phyloP scores from a whole-genome alignment of 2,888 invertebrate genomes.

The Rhynchonema sp. region DNA sequence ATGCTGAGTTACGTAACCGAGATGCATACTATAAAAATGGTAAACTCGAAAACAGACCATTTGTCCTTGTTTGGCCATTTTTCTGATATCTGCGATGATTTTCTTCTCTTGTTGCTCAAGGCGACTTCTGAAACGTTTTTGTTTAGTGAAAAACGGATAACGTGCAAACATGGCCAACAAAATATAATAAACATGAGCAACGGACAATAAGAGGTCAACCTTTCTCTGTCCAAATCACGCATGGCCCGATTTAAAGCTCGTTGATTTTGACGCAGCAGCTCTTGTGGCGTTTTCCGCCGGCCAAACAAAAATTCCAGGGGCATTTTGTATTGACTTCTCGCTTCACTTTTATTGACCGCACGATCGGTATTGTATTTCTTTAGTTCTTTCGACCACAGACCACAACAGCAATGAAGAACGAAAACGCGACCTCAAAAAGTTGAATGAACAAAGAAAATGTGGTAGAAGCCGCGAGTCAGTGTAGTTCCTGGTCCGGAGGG shows the following conservation, averaged over 20 bases:
- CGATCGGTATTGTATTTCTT: too few relatives aligned
- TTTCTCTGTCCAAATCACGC: constrained; percentile 81
- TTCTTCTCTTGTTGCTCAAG: constrained; percentile 99
- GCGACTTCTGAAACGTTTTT: constrained; percentile 46
- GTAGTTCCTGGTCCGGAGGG: too few relatives aligned
- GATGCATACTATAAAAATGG: too few relatives aligned
- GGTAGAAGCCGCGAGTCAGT: too few relatives aligned
- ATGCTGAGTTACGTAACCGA: too few relatives aligned
- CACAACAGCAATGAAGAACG: too few relatives aligned
- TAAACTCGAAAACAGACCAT: too few relatives aligned
- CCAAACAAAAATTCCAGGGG: constrained; percentile 53
- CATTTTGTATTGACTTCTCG: not conserved
- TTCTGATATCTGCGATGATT: constrained; percentile 90
- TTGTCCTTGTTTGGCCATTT: constrained; percentile 93
- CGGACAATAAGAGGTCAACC: constrained; percentile 8
- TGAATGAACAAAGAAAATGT: too few relatives aligned
- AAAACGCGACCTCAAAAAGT: too few relatives aligned
- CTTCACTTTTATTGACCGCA: too few relatives aligned
- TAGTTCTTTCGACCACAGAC: too few relatives aligned
- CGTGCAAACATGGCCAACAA: not conserved
- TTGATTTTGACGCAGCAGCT: constrained; percentile 94
- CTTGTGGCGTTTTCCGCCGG: constrained; percentile 81
- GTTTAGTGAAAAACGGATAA: not conserved
- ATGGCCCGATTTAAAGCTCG: constrained; percentile 91
- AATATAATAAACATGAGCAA: not conserved